A percentile compares a stretch with the other conserved stretches of the same genome.
Evolutionary conservation across 2,888 invertebrate genomes (phyloP).

Genomic region (Fabriciana adippe): DNA sequence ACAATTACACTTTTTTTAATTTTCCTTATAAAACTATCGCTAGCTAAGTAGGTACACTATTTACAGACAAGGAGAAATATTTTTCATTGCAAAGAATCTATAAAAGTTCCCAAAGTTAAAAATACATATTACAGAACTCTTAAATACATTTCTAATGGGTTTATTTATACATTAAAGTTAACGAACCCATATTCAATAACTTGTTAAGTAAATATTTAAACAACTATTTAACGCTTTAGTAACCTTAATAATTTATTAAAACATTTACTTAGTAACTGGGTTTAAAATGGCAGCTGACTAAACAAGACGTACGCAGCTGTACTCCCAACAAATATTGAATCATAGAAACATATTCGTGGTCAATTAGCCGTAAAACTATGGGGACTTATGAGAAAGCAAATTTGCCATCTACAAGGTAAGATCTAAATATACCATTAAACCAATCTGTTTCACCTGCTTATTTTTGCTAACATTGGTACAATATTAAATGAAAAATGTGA

Average conservation of each 20-base stretch:
- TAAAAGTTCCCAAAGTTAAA: too few relatives aligned
- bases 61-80: too few relatives aligned
- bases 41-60: too few relatives aligned
- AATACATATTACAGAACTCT: too few relatives aligned
- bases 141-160: too few relatives aligned
- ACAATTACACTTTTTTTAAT: too few relatives aligned
- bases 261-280: conserved; percentile 1
- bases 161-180: too few relatives aligned
- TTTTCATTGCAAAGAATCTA: too few relatives aligned
- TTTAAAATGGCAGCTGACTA: conserved; percentile 56
- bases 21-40: too few relatives aligned
- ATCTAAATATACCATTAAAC: background rate
- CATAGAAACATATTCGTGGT: conserved; percentile 56
- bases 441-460: too few relatives aligned
- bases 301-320: conserved; percentile 57
- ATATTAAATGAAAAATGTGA: too few relatives aligned
- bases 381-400: conserved; percentile 39
- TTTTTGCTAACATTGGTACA: too few relatives aligned
- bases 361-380: conserved; percentile 61
- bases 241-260: conserved; percentile 6
- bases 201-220: conserved; percentile 1
- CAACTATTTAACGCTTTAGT: conserved; percentile 9
- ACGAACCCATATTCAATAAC: background rate
- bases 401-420: background rate
- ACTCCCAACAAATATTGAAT: conserved; percentile 61